A percentile compares a stretch with the other conserved stretches of the same genome.
These are phyloP conservation scores for Norana najaformis DNA, from an alignment of 2,888 invertebrate species.

Conservation along the genomic window DNA sequence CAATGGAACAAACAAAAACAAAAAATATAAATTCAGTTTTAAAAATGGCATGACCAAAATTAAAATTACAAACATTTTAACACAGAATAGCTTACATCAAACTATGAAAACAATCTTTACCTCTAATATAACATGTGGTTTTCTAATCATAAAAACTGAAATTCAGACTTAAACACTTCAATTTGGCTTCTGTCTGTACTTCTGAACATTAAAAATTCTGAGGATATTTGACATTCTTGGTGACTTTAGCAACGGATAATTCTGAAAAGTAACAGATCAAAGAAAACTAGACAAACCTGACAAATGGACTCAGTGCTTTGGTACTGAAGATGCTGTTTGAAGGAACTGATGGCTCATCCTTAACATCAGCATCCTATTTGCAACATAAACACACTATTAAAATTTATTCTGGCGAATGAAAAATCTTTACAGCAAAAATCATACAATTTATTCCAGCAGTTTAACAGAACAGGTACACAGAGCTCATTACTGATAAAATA, in stretches of 20 bases:
- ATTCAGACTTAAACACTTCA: neutral
- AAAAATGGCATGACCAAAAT: neutral
- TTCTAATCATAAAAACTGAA: neutral
- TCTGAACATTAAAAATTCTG: neutral
- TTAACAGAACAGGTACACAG: neutral
- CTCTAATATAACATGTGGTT: neutral
- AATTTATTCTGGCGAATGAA: neutral
- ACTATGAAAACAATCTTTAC: neutral
- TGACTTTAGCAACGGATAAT: too few species aligned
- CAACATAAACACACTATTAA: neutral
- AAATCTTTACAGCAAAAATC: neutral
- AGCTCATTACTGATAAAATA: too few species aligned
- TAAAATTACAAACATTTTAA: neutral
- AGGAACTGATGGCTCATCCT: neutral
- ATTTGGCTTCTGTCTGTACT: neutral
- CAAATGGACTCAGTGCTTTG: neutral
- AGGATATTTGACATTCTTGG: neutral
- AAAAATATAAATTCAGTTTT: neutral
- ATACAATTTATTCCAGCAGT: neutral
- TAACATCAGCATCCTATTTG: neutral
- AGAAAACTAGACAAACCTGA: conserved; percentile 14
- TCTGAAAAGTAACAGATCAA: neutral
- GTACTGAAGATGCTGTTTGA: neutral
- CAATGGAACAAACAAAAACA: neutral
- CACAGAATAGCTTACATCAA: neutral